Evolutionary conservation across 1,140 invertebrate species (phyloP), one percentile per base, ranked within the genome.

Genomic region (Arion vulgaris): DNA sequence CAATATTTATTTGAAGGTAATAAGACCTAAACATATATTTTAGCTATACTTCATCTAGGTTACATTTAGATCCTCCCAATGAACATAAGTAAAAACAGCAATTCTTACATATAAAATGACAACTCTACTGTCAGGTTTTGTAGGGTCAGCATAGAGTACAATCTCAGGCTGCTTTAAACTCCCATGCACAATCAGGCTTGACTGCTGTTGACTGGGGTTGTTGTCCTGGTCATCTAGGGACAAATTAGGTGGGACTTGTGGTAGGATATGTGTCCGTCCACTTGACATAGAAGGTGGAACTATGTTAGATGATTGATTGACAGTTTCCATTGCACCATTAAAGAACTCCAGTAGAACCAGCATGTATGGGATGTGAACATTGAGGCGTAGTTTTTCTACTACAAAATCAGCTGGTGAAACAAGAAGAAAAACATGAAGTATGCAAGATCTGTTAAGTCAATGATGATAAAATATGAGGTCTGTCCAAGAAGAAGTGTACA

Each of bases 111-210:
- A 90, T 1, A 96, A 92, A 11, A 96, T 93, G 66, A 96, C 93
- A 32, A 95, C 94, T 85, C 95, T 94, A n/a, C 95, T 94, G 81
- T 95, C 94, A n/a, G 93, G 93, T 28, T 94, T 94, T 39, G 94
- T 94, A 11, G 94, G 93, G 87, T 95, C 95, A 23, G 95, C 95
- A 87, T 95, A 95, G 73, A 97, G 93, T 89, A 96, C 95, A 39
- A 97, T 93, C 90, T 97, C 96, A 23, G 96, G 96, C 86, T 96
- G 95, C 66, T 95, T 94, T 15, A 92, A 82, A 88, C 77, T 96
- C 15, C 88, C 87, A 51, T 87, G 88, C 41, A 91, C 72, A 17
- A 85, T 88, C 34, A 91, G 80, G 0, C 80, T 80, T n/a, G 86
- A 77, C 62, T 49, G 78, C 11, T 17, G 5, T 2, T 57, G 72